Base-by-base conservation (phyloP, 2,797 vertebrate genomes). In the Distichodus sexfasciatus region DNA sequence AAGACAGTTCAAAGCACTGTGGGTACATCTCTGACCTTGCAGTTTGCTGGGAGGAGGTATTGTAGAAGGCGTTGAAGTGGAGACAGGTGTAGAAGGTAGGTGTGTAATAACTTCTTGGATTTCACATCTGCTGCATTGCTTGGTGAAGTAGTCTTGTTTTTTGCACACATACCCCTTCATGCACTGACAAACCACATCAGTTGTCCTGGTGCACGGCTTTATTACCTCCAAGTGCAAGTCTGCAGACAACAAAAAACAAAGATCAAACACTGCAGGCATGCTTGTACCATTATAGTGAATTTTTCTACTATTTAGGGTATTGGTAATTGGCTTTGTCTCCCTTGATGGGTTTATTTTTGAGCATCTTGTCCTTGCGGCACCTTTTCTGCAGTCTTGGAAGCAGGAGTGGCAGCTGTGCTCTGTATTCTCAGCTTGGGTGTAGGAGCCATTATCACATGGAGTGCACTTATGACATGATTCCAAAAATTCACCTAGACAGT, bases 131-230 rank as follows among this genome's bases (percentile, higher is more conserved):
- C 0, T 5, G 48, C 81, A 83, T 6, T 9, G 55, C 0, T 1
- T 0, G 15, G n/a, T 51, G 6, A 3, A 9, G 0, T 0, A 0
- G 21, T 68, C 31, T 0, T 0, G 9, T 3, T 0, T 6, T 6
- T 0, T 1, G 66, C 83, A 84, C 17, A 0, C 0, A 35, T 21
- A 78, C 10, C 79, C 83, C 15, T 43, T 9, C 43, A 21, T 17
- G 58, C 81, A 84, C 10, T 11, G 6, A 50, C 83, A 84, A 6
- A 5, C 51, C n/a, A 77, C 44, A 66, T 84, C 28, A 24, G 79
- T 70, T 11, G 0, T 23, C 0, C 0, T 0, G 15, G 10, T 78
- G 72, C 83, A 84, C 0, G 4, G 0, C 26, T 50, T 24, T 23
- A 31, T 35, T 58, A 68, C 59, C 73, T 70, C 29, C 75, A 79